Base-by-base conservation (phyloP, 1,140 invertebrate species). In the Calliphora vicina region DNA sequence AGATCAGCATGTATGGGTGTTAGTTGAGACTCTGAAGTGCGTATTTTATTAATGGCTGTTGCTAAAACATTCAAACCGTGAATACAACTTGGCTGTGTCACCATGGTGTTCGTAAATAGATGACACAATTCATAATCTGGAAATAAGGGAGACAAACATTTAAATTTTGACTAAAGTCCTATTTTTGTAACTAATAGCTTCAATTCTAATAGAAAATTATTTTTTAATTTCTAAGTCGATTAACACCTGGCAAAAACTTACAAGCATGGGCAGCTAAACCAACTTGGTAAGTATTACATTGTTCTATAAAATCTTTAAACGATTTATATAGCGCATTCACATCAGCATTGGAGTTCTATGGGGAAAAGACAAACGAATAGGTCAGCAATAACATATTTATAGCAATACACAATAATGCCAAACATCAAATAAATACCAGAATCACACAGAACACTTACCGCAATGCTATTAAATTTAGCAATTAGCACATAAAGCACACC, bases 1-100 rank as follows among this genome's bases (percentile, higher is more conserved):
- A 99, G 92, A 92, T 98, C 97, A 9, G 97, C 95, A 91, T 99
- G 98, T 85, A 99, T 95, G 2, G 97, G 96, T 25, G 98, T 99
- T 50, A 99, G 91, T 88, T 99, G 97, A 20, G 95, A 95, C 85
- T 97, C 95, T 91, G 94, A 94, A 1, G 96, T 89, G 89, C 98
- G 97, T 84, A 98, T 95, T 91, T 98, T 98, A 73, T 94, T 93
- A 85, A 99, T 97, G 9, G 97, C 97, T 86, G 94, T 94, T 83
- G 94, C 93, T 10, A 99, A 87, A 23, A 98, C 92, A 87, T 94
- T 93, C 57, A 99, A 97, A 15, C 97, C 98, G 87, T 95, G 92
- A 78, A 97, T 94, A 61, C 97, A 94, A 87, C 94, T 92, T 27
- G 87, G 86, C 86, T 96, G 94, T 87, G 97, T 94, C 9, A 97